Percentiles rank a stretch among this genome's conserved stretches.
Evolutionary conservation across 2,113 vertebrate species (phyloP).

Genomic region (Phoenicopterus ruber): DNA sequence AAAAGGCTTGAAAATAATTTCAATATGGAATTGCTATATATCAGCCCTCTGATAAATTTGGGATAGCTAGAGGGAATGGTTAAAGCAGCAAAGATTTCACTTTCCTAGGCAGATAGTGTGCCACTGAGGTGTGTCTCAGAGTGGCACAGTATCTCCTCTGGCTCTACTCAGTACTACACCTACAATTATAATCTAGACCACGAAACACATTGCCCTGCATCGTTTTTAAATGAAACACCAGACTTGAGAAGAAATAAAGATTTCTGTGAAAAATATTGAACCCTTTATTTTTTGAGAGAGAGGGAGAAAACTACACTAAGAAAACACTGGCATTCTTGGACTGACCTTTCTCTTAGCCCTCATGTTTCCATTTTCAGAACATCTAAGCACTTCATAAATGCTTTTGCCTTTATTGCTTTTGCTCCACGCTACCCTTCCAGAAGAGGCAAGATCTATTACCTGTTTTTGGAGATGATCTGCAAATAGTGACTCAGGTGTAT

Average conservation of each 20-base stretch:
- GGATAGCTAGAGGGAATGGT: background rate
- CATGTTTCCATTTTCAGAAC: background rate
- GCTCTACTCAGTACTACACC: background rate
- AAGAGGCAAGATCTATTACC: background rate
- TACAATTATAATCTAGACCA: background rate
- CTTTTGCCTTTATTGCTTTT: background rate
- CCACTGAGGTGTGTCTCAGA: background rate
- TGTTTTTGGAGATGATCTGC: background rate
- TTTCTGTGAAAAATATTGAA: background rate
- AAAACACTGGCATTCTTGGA: background rate
- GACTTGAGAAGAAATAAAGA: background rate
- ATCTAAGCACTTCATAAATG: background rate
- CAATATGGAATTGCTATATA: background rate
- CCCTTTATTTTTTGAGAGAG: fast-evolving
- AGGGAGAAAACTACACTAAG: background rate
- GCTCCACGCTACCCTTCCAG: background rate
- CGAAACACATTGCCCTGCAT: background rate
- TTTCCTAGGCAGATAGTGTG: background rate
- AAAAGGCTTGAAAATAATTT: background rate
- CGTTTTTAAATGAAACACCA: background rate
- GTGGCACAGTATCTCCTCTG: background rate
- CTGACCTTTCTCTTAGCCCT: background rate
- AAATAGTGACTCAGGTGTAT: background rate
- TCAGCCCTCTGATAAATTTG: background rate
- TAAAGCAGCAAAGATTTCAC: background rate